These are phyloP conservation scores for Amyelois transitella DNA, from an alignment of 1,140 invertebrate species.

Conservation along the genomic window DNA sequence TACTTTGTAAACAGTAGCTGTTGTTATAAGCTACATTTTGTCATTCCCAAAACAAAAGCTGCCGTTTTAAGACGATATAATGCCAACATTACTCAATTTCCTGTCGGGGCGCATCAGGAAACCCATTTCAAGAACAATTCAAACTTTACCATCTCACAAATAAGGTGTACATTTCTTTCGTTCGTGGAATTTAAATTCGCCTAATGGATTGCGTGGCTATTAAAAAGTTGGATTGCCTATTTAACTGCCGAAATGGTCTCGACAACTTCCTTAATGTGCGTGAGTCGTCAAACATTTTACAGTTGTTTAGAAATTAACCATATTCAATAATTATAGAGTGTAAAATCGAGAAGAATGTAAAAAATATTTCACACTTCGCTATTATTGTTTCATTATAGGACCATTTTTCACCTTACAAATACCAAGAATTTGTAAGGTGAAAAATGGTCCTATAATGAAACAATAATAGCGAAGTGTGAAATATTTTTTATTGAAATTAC, in stretches of 20 bases:
- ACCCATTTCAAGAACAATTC: not conserved
- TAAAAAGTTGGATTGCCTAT: conserved; percentile 7
- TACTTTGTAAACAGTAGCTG: not conserved
- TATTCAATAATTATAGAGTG: not conserved
- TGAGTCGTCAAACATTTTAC: conserved; percentile 3
- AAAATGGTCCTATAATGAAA: too few relatives aligned
- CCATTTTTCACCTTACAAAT: too few relatives aligned
- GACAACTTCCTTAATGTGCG: conserved; percentile 2
- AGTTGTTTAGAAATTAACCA: conserved; percentile 2
- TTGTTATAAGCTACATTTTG: not conserved
- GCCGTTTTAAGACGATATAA: not conserved
- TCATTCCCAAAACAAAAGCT: not conserved
- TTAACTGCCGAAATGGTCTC: conserved; percentile 3
- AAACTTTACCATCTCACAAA: not conserved
- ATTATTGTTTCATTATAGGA: too few relatives aligned
- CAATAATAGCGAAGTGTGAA: too few relatives aligned
- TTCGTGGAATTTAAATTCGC: conserved; percentile 1
- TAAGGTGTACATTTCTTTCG: conserved; percentile 1
- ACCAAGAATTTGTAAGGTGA: too few relatives aligned
- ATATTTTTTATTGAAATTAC: too few relatives aligned
- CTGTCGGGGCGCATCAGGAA: not conserved
- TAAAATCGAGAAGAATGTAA: not conserved
- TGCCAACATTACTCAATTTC: not conserved
- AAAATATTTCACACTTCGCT: too few relatives aligned
- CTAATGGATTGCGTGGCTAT: conserved; percentile 6